Evolutionary conservation across 2,113 vertebrate genomes (phyloP), one percentile per base, ranked within the genome.

Genomic region (Vireo altiloquus): DNA sequence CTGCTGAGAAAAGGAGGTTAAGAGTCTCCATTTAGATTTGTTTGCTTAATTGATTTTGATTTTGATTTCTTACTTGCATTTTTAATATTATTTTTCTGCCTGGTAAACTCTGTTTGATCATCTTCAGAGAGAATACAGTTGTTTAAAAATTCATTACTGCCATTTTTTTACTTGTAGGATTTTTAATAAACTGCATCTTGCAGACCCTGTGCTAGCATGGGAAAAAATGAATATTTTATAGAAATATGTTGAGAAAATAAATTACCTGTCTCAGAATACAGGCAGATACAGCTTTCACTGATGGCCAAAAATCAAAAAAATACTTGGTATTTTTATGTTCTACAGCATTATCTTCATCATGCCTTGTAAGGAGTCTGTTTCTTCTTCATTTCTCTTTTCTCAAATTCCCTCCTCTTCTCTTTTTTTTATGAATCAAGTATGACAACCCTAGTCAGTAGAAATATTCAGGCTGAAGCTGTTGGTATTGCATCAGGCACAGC

Each of bases 21-120:
- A 84, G 57, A 79, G 42, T 8, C 2, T 56, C 14, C 16, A 39
- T 50, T 89, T 84, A 59, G 23, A 65, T 52, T 44, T 72, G 12
- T 79, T 82, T 95, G 11, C 11, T 68, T 86, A 82, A 87, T 10
- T 72, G 56, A 61, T 82, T 86, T 39, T 68, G n/a, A 81, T 81
- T 85, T 88, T 87, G 69, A 53, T 57, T 74, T 84, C 49, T 92
- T 46, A 35, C 35, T 72, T 89, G 11, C 6, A 31, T 76, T 92
- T 82, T 87, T 71, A 59, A 27, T 81, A 84, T 16, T 60, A 42
- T 66, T 95, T 91, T 85, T 85, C 63, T 91, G 17, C 25, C 17
- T 84, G 11, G 33, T 85, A 71, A 89, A 50, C 21, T 64, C 13
- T 30, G 5, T 60, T 90, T 81, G 39, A 79, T 89, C 23, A 15